These are phyloP conservation scores for Amblyraja radiata DNA, from an alignment of 2,797 vertebrate species.

Conservation along the genomic window DNA sequence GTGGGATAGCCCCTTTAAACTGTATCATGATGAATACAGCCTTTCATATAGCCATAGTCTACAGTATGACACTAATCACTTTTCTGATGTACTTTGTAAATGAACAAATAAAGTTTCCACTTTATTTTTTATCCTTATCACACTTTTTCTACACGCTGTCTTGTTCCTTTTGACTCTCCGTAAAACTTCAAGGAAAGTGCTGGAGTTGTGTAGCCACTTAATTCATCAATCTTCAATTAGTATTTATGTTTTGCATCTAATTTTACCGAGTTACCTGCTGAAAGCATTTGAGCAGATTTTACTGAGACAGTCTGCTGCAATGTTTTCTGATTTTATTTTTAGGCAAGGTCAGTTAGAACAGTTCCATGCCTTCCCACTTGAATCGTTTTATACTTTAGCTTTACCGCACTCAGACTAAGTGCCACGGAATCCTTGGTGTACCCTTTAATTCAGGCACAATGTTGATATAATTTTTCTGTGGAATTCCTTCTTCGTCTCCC, in stretches of 20 bases:
- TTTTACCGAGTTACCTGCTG: background rate
- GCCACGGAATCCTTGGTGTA: background rate
- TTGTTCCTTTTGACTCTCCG: background rate
- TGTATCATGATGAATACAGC: background rate
- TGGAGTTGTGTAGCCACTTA: background rate
- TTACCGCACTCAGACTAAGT: background rate
- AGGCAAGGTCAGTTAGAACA: background rate
- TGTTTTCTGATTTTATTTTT: background rate
- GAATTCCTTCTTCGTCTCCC: constrained; percentile 12
- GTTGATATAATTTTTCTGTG: background rate
- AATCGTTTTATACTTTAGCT: background rate
- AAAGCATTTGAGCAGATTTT: background rate
- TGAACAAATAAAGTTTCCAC: background rate
- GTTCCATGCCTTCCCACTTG: background rate
- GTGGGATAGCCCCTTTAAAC: background rate
- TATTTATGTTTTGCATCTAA: background rate
- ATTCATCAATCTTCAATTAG: background rate
- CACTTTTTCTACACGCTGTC: background rate
- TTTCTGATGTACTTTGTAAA: background rate
- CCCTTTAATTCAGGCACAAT: background rate
- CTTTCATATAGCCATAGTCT: too few relatives aligned
- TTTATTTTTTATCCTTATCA: background rate
- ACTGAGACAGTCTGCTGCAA: background rate
- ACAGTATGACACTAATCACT: background rate
- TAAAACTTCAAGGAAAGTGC: background rate